phyloP scores from a whole-genome alignment of 2,797 vertebrate genomes.

The Eospalax fontanierii region DNA sequence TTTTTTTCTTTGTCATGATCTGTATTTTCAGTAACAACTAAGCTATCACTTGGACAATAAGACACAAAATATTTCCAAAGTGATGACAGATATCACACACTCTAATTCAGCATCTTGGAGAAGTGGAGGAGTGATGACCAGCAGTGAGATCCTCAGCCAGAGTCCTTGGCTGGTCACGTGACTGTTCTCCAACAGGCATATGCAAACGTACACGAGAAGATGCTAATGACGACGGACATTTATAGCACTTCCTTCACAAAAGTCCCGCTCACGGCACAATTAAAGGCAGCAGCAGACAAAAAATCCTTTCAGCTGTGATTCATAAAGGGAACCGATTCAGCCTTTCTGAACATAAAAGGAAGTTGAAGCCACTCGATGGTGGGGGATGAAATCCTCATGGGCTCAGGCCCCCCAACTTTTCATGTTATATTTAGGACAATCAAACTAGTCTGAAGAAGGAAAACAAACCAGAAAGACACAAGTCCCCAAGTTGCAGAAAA shows the following conservation, averaged over 20 bases:
- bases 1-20: background rate
- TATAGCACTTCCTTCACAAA: conserved; percentile 77
- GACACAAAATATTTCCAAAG: background rate
- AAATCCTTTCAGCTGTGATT: conserved; percentile 83
- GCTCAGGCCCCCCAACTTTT: conserved; percentile 49
- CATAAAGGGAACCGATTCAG: conserved; percentile 81
- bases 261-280: conserved; percentile 66
- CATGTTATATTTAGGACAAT: conserved; percentile 73
- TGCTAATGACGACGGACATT: conserved; percentile 66
- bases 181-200: background rate
- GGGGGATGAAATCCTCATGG: conserved; percentile 19
- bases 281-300: conserved; percentile 83
- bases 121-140: background rate
- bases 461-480: background rate
- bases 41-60: background rate
- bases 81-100: background rate
- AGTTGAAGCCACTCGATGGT: conserved; percentile 28
- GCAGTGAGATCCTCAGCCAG: background rate
- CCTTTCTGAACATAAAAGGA: conserved; percentile 73
- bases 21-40: background rate
- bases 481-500: conserved; percentile 12
- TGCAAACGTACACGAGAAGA: conserved; percentile 16
- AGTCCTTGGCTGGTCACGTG: background rate
- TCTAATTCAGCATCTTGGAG: conserved; percentile 1
- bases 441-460: conserved; percentile 70